Base-by-base conservation (phyloP, 2,888 invertebrate species). In the Tachina lurida region DNA sequence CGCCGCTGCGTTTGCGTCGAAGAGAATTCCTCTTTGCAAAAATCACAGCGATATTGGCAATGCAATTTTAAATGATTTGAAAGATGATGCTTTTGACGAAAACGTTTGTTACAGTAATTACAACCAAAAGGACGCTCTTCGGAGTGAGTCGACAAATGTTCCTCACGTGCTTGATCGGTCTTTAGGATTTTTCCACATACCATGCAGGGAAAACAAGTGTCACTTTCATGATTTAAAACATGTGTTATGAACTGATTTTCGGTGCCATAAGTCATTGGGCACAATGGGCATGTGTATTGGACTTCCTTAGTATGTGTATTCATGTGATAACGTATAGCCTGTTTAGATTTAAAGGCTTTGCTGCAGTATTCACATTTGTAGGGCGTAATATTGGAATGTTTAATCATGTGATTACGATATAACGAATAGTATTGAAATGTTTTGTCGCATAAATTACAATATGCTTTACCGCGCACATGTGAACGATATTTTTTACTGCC, bases 81-180 rank as follows among this genome's bases (percentile, higher is more conserved):
- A 17, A 90, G 80, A 75, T 90, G 89, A 56, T 89, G 89, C 7
- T 89, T 88, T 71, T 89, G 85, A n/a, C 89, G 88, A 87, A 90
- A 90, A 45, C 89, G 88, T 87, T 89, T 90, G n/a, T 87, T 86
- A 22, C 90, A 90, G 45, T 88, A 89, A 41, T 88, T 89, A 67
- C 90, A 90, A 41, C 87, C 93, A 87, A 93, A 94, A 0, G 94
- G 94, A 8, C 94, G 91, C 86, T 94, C 94, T 0, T 94, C 94
- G 0, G 94, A 94, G 71, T 94, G 94, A 0, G 94, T 94, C 2
- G 94, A 89, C 41, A 94, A 89, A 80, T 91, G 91, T 17, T 87
- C 63, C 3, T 89, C 89, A n/a, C 89, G 89, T 15, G 88, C 90
- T 56, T 87, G 88, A n/a, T 89, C 89, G n/a, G 86, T 88, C 15